phyloP scores from a whole-genome alignment of 2,113 vertebrate genomes.

The Nicator chloris region DNA sequence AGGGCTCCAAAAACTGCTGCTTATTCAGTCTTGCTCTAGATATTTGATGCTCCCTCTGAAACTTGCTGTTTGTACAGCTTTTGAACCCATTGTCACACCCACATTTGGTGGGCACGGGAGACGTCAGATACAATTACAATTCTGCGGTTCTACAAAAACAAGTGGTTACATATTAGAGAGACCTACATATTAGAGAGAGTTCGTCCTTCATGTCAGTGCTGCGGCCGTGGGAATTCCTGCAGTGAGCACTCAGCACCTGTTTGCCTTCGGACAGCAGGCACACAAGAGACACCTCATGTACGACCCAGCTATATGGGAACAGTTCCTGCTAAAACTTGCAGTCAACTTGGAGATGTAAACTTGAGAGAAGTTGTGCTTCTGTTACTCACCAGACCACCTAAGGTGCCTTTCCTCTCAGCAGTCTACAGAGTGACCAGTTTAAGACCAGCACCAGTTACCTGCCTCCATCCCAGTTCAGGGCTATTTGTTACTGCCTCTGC shows the following conservation, averaged over 20 bases:
- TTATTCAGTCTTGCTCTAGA: neutral
- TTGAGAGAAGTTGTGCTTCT: neutral
- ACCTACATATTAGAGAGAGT: neutral
- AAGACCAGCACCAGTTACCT: neutral
- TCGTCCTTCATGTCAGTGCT: neutral
- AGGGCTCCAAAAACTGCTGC: neutral
- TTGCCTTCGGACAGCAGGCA: neutral
- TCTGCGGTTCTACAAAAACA: neutral
- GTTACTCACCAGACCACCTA: neutral
- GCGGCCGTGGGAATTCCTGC: fast-evolving
- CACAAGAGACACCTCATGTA: neutral
- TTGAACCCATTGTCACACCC: neutral
- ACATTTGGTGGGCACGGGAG: fast-evolving
- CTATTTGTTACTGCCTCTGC: neutral
- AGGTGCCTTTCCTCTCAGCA: neutral
- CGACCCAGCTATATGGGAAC: fast-evolving
- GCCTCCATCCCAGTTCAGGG: neutral
- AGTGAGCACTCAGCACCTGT: neutral
- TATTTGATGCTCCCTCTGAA: neutral
- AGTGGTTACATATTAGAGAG: neutral
- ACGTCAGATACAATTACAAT: neutral
- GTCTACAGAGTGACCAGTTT: neutral
- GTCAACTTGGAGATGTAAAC: neutral
- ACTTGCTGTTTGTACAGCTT: neutral
- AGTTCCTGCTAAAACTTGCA: neutral